Base-by-base conservation (phyloP, 2,113 vertebrate genomes). In the Actenoides hombroni region DNA sequence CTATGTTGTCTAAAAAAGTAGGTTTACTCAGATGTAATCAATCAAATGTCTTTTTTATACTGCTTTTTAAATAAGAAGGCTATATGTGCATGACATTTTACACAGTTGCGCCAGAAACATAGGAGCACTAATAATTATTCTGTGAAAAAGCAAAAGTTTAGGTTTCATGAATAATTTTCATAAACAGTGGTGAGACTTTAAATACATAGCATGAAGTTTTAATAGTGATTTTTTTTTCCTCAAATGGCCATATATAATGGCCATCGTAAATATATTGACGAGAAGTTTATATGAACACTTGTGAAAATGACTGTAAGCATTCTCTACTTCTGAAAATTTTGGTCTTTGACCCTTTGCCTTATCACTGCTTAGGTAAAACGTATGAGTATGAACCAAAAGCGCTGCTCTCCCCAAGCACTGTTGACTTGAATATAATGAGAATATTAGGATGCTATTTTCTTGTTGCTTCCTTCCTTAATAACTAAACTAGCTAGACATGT, bases 1-100 rank as follows among this genome's bases (percentile, higher is more conserved):
- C 29, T 91, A 28, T 4, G 2, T 59, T 86, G 64, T 84, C 86
- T 91, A 57, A 80, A 93, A 96, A 53, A 85, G 24, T 56, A 80
- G 37, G 31, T 90, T 97, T 98, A 94, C 79, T 96, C 92, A 64
- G 48, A 77, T 35, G 63, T 48, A 92, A 89, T 94, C 70, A 88
- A 75, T 85, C 82, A 96, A 95, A 95, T 40, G 61, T 80, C 71
- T 92, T 96, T 91, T 91, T 70, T 92, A 87, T 74, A 60, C 82
- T 57, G 49, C 33, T 94, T 79, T 94, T 92, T 77, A 53, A 87
- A 78, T 87, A 94, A 37, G 70, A 91, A 91, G 54, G 25, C 28
- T 78, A 56, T 37, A 95, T 33, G 83, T 40, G 19, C 26, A 42
- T 2, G 9, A 68, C 13, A 73, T 87, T 67, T 29, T 86, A 51